phyloP scores from a whole-genome alignment of 2,113 vertebrate genomes.

The Danionella cerebrum region DNA sequence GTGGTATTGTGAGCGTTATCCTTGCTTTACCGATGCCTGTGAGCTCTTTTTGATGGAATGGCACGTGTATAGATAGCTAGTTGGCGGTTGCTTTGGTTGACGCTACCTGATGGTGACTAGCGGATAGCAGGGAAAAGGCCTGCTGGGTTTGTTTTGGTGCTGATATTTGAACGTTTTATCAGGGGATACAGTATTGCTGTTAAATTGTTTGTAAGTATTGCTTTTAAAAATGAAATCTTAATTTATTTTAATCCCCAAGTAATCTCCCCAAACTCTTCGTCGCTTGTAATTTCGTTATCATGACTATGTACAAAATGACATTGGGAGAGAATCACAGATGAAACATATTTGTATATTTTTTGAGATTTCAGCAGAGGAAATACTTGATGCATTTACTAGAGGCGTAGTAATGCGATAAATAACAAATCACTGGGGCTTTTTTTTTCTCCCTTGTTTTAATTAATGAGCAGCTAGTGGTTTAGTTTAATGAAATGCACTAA shows the following conservation, averaged over 20 bases:
- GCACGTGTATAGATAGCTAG: background rate
- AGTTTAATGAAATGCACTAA: slow-evolving; percentile 72
- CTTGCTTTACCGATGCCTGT: background rate
- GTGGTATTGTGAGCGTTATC: background rate
- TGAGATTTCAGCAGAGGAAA: slow-evolving; percentile 55
- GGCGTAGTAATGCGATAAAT: slow-evolving; percentile 62
- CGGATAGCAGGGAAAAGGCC: background rate
- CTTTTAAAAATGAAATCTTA: slow-evolving; percentile 49
- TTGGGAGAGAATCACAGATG: slow-evolving; percentile 62
- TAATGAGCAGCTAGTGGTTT: slow-evolving; percentile 70
- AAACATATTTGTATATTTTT: slow-evolving; percentile 55
- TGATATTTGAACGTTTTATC: slow-evolving; percentile 38
- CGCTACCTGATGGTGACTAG: background rate
- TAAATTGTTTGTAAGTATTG: slow-evolving; percentile 64
- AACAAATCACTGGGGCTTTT: slow-evolving; percentile 65
- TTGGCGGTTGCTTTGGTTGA: background rate
- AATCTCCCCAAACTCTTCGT: slow-evolving; percentile 10
- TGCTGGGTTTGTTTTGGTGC: slow-evolving; percentile 34
- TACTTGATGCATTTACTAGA: slow-evolving; percentile 66
- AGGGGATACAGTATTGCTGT: slow-evolving; percentile 60
- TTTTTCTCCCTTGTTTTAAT: slow-evolving; percentile 47
- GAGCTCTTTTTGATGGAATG: background rate
- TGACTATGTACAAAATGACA: slow-evolving; percentile 65
- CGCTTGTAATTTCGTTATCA: slow-evolving; percentile 50
- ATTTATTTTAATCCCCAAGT: slow-evolving; percentile 68